Base-by-base conservation (phyloP, 64 coral and sea anemone genomes). In the Montipora efflorescens region DNA sequence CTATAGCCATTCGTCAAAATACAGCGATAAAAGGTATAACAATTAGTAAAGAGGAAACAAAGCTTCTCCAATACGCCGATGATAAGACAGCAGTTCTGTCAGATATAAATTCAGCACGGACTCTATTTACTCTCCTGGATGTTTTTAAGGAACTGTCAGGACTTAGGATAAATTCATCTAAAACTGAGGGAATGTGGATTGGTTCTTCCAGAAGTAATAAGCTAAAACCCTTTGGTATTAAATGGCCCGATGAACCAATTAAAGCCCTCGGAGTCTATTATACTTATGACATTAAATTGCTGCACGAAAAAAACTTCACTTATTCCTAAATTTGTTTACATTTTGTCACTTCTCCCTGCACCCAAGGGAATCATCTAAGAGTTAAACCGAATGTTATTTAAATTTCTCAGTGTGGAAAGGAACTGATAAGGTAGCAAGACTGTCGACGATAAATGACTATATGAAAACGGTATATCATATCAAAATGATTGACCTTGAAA, bases 191-290 rank as follows among this genome's bases (percentile, higher is more conserved):
- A 80, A 92, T 59, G 64, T 76, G 76, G 5, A 62, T 66, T 14
- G 11, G 61, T 4, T 66, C 61, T 14, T 36, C 74, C 79, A 59
- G 47, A 46, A 19, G 67, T 75, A 69, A 83, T 16, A n/a, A 3
- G 73, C 13, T 81, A 74, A 57, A 23, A 84, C 68, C 25, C 75
- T 19, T 48, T 83, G 66, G 79, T 68, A 15, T 81, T 48, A 8
- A 83, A 23, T 90, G 89, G 89, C 52, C 76, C 14, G 0, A 48
- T 62, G 64, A 91, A 64, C 89, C 89, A 5, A 82, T 70, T 5
- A 70, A 80, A 28, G 36, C 89, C 43, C 79, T 91, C 44, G 64
- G 78, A 25, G 66, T 91, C 10, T 73, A 80, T 73, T 91, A 80
- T 57, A 57, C 28, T 10, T 13, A 58, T 49, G 71, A 87, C 44